Conservation (phyloP, 2,797 vertebrate species). For the Phalanger gymnotis region DNA sequence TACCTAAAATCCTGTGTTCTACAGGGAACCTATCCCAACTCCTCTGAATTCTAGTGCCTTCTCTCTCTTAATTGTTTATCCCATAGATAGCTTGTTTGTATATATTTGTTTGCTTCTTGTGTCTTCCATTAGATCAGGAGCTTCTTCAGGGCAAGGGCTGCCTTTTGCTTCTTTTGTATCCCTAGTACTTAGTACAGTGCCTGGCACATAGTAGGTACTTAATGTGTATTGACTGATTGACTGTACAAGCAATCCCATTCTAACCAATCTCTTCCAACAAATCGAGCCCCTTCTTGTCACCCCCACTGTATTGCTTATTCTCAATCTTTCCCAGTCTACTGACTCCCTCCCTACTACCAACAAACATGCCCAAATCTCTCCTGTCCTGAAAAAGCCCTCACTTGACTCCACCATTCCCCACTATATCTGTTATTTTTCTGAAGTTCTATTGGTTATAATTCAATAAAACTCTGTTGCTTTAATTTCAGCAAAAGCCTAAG, state of each 20-base stretch:
- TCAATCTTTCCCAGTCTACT: too few relatives aligned
- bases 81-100: neutral
- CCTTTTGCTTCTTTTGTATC: neutral
- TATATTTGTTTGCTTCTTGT: neutral
- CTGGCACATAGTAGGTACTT: neutral
- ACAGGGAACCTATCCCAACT: too few relatives aligned
- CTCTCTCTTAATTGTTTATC: neutral
- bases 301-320: too few relatives aligned
- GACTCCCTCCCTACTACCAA: too few relatives aligned
- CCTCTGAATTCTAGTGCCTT: neutral
- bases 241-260: too few relatives aligned
- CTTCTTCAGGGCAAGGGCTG: neutral
- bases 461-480: neutral
- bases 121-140: neutral
- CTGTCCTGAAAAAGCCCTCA: too few relatives aligned
- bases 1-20: neutral
- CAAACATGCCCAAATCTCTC: too few relatives aligned
- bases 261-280: too few relatives aligned
- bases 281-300: too few relatives aligned
- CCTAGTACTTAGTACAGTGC: neutral
- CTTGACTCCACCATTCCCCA: too few relatives aligned
- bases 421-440: neutral
- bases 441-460: neutral
- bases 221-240: neutral
- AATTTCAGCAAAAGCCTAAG: constrained; percentile 52